Evolutionary conservation across 2,888 invertebrate species (phyloP), one percentile per base, ranked within the genome.

Genomic region (Pristionchus entomophagus): DNA sequence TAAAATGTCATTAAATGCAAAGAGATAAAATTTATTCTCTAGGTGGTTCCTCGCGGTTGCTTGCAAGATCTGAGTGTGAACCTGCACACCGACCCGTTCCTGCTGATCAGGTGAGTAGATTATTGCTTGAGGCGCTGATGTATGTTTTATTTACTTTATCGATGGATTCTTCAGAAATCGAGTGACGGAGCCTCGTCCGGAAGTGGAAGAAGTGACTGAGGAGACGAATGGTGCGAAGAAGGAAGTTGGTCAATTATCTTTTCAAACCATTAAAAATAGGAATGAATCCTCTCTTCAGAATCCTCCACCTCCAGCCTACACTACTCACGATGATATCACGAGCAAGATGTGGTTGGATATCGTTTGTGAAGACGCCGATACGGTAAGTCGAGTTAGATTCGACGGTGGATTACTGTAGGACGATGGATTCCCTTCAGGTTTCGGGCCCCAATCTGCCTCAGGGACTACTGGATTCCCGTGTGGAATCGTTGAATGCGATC

Each of bases 141-240:
- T 5, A 56, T 56, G 56, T 56, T 56, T 49, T 14, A 45, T 45
- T 45, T 14, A 45, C 14, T 45, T 6, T 45, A n/a, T n/a, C n/a
- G n/a, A n/a, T n/a, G n/a, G n/a, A n/a, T n/a, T n/a, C n/a, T 73
- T 38, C 73, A 73, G 73, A 41, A 73, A 73, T 73, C 73, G 73
- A 45, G 73, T 73, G 26, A 73, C 73, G 41, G 38, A 69, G 38
- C 22, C 17, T 35, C 38, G 12, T 19, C 0, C 38, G 8, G 41
- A 38, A 19, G 73, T n/a, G 12, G 41, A 73, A 12, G 26, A n/a
- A n/a, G 73, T 26, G 22, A 38, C 32, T 41, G 45, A 73, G 8
- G 73, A 73, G 14, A n/a, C 3, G 41, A 45, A 26, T 45, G 73
- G 73, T 41, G n/a, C n/a, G n/a, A 35, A 45, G 73, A 45, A 41